phyloP scores from a whole-genome alignment of 2,797 vertebrate genomes.

The Tenualosa ilisha region DNA sequence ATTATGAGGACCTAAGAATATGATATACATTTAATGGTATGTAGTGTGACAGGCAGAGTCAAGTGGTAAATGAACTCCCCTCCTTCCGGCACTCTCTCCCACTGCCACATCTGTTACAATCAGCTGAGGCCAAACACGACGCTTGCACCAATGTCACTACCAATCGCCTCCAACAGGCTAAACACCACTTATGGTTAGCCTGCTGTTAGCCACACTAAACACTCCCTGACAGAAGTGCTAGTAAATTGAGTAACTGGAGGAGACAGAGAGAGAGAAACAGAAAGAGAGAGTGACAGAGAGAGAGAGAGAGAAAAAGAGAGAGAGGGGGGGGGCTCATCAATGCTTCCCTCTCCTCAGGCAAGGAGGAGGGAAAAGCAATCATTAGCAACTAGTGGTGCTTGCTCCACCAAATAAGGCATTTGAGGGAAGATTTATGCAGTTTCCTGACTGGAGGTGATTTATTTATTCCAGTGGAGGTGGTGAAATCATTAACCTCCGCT shows the following conservation, averaged over 20 bases:
- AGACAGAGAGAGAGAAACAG: conserved; percentile 35
- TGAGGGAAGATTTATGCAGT: conserved; percentile 79
- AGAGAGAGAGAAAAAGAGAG: conserved; percentile 29
- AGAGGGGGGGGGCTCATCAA: conserved; percentile 69
- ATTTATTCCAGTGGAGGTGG: conserved; percentile 82
- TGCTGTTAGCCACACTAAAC: conserved; percentile 58
- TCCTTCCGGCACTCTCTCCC: not conserved
- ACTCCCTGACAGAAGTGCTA: conserved; percentile 75
- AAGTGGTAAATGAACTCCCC: conserved; percentile 20
- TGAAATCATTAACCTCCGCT: conserved; percentile 84
- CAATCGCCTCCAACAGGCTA: conserved; percentile 53
- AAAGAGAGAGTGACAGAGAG: conserved; percentile 7
- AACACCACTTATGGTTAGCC: conserved; percentile 65
- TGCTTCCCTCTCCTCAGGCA: conserved; percentile 67
- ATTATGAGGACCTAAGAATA: not conserved
- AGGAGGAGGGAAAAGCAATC: conserved; percentile 67
- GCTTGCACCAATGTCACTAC: conserved; percentile 73
- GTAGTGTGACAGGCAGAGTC: conserved; percentile 16
- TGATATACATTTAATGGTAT: conserved; percentile 5
- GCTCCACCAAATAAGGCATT: conserved; percentile 72
- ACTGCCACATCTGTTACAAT: conserved; percentile 60
- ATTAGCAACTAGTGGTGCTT: conserved; percentile 84
- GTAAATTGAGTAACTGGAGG: conserved; percentile 59
- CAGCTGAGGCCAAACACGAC: conserved; percentile 70
- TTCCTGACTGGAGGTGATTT: conserved; percentile 81